Evolutionary conservation across 2,113 vertebrate genomes (phyloP), one percentile per base, ranked within the genome.

Genomic region (Trochalopteron elliotii): DNA sequence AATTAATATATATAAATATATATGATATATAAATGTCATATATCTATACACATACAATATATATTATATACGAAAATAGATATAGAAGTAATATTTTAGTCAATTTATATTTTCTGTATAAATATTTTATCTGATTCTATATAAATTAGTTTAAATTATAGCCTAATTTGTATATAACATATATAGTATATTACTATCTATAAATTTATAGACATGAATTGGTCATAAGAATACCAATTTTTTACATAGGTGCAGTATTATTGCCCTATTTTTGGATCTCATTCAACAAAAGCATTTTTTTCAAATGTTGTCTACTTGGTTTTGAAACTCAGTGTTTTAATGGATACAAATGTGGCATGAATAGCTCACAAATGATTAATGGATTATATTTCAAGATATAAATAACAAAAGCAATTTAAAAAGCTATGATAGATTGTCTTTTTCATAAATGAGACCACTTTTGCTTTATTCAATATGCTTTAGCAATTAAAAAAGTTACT

Each of bases 321-420:
- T 97, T 72, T 94, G 60, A 74, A 95, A 83, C 33, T 78, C 47
- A 80, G 27, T 63, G 31, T 94, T 96, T 95, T 93, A 98, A 97
- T 95, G 88, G 83, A 83, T 93, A 61, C 11, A 87, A 92, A 97
- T 87, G 91, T 70, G 30, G 65, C 90, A 95, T 94, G 89, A 97
- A 96, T 96, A 96, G 71, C 78, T 95, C 84, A 94, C 55, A 86
- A 75, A 93, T 97, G 88, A 98, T 97, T 96, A 97, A 98, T 97
- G 95, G 85, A 94, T 93, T 56, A 76, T 93, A 55, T 94, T 96
- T 94, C 71, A 81, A 93, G 59, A 95, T 55, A 91, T 93, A 95
- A 97, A 96, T 94, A 97, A 95, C 37, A 74, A 80, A 96, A 71
- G 52, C 71, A 97, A 96, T 97, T 97, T 8, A 50, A 96, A 96